Evolutionary conservation across 2,797 vertebrate species (phyloP), one percentile per base, ranked within the genome.

Genomic region (Scolopax rusticola): DNA sequence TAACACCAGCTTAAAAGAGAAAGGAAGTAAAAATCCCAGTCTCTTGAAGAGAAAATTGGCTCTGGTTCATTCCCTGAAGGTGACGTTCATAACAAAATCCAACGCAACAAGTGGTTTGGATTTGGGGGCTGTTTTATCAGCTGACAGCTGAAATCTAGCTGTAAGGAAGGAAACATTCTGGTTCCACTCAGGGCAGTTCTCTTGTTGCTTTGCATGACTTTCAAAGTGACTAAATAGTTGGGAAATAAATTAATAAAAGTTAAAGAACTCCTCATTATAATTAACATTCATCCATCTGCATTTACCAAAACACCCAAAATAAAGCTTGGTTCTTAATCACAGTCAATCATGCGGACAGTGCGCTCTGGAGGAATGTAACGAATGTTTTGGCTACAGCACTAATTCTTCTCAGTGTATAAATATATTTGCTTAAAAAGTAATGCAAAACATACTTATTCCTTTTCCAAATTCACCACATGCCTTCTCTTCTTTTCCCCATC

Each of bases 61-160:
- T 93, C 84, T 1, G 48, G 64, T 56, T 86, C 93, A 27, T 33
- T 82, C 89, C 95, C 82, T 69, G 87, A 74, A 93, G 91, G 91
- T 91, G 93, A 96, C 80, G 56, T 32, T 81, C 61, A 30, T 12
- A 95, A 82, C 51, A 73, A 64, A 87, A 53, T 24, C 77, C 75
- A 92, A 84, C 59, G 75, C 67, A 93, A 60, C 83, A 88, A 95
- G 91, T 95, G 95, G 86, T 95, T 97, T 92, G 82, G 68, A 88
- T 95, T 96, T 96, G 93, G 74, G 43, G 56, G 64, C 84, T 87
- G 87, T 96, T 96, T 96, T 96, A 95, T 91, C 92, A 84, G 90
- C 91, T 95, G 94, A 96, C 41, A 90, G 75, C 1, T 94, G 77
- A 94, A 85, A 82, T 83, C 84, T 68, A 47, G 36, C 88, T 90